Conservation (phyloP, 2,888 invertebrate genomes). For the Drosophila borealis region DNA sequence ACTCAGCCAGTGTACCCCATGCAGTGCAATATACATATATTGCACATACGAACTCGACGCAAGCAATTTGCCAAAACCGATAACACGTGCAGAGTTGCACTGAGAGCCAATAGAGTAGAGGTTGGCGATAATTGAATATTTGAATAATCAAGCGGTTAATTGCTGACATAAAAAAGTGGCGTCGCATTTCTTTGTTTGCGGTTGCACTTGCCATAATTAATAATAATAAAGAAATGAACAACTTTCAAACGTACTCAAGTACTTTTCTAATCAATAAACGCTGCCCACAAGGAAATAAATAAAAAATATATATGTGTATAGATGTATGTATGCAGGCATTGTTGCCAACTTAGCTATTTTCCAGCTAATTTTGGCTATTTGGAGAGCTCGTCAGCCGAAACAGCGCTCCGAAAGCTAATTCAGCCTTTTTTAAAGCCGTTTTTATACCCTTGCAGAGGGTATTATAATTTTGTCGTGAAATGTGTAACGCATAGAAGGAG, state of each 20-base stretch:
- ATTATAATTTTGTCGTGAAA: no score
- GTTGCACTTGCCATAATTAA: not conserved
- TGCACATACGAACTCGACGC: not conserved
- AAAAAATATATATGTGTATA: not conserved
- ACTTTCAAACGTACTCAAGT: no score
- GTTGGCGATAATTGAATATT: conserved; percentile 3
- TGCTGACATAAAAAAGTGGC: conserved; percentile 7
- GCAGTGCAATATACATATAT: not conserved
- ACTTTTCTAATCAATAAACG: no score
- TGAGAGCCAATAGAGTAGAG: not conserved
- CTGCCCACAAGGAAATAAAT: no score
- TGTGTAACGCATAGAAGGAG: no score
- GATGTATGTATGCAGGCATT: not conserved
- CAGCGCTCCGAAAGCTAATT: no score
- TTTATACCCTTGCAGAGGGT: no score
- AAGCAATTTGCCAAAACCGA: not conserved
- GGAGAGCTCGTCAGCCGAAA: no score
- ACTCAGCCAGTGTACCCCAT: not conserved
- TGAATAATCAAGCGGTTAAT: not conserved
- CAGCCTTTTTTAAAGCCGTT: no score
- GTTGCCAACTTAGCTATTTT: no score
- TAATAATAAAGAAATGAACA: no score
- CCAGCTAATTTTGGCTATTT: no score
- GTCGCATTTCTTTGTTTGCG: not conserved
- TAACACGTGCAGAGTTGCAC: conserved; percentile 1